phyloP scores from a whole-genome alignment of 1,140 invertebrate genomes.

The Goniozus legneri region DNA sequence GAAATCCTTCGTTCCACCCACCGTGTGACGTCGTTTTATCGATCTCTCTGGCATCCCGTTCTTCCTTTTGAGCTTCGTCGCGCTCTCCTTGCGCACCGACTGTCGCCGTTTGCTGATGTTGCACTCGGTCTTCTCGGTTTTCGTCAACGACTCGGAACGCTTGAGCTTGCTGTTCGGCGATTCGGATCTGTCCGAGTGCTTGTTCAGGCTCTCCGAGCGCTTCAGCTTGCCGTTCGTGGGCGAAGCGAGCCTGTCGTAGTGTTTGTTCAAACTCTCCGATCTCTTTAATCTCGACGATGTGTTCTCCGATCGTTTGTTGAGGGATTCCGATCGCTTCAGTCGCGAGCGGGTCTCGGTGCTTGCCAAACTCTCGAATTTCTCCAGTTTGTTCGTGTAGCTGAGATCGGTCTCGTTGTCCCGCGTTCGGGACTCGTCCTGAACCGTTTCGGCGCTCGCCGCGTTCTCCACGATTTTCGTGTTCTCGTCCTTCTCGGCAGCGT shows the following conservation, averaged over 20 bases:
- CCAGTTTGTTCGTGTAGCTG: slow-evolving; percentile 51
- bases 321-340: slow-evolving; percentile 60
- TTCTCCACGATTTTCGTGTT: slow-evolving; percentile 16
- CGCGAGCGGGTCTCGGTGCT: slow-evolving; percentile 43
- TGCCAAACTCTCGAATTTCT: slow-evolving; percentile 47
- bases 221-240: slow-evolving; percentile 53
- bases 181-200: slow-evolving; percentile 50
- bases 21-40: slow-evolving; percentile 86
- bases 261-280: slow-evolving; percentile 51
- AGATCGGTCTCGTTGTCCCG: slow-evolving; percentile 23
- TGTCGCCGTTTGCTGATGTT: slow-evolving; percentile 72
- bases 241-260: slow-evolving; percentile 46
- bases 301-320: slow-evolving; percentile 57
- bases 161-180: slow-evolving; percentile 53
- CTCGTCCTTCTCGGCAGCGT: slow-evolving; percentile 38
- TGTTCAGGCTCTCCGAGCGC: slow-evolving; percentile 59
- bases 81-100: slow-evolving; percentile 48
- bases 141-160: slow-evolving; percentile 68
- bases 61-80: slow-evolving; percentile 68
- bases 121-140: slow-evolving; percentile 78
- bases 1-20: slow-evolving; percentile 84
- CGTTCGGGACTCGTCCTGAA: slow-evolving; percentile 1
- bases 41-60: slow-evolving; percentile 72
- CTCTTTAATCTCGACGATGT: slow-evolving; percentile 45
- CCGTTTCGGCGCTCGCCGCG: neutral